Base-by-base conservation (phyloP, 2,888 invertebrate species). In the Apodemia zela region DNA sequence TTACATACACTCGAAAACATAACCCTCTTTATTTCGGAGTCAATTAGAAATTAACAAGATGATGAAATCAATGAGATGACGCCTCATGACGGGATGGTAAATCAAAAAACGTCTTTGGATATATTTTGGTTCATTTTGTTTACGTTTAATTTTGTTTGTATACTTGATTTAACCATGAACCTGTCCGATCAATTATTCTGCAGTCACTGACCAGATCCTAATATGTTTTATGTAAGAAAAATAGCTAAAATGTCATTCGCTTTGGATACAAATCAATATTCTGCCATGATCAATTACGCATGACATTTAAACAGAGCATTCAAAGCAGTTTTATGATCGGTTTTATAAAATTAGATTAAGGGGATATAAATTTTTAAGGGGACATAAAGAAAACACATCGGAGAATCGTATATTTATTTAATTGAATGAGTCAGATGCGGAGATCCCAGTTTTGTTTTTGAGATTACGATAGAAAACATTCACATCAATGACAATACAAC, bases 391-490 rank as follows among this genome's bases (percentile, higher is more conserved):
- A 59, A 61, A 63, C 61, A 60, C 13, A 54, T 64, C 38, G 59
- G n/a, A 38, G 64, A 65, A 64, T n/a, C 61, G 29, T 57, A 21
- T 59, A 42, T 54, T 49, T 54, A 15, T 25, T 59, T 33, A 49
- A 38, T 49, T 38, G 29, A 42, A 51, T 66, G 63, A 66, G 45
- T 66, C 64, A 65, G 63, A 25, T 62, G 51, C 18, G 61, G 59
- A 54, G 59, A 65, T 57, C 64, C 62, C 45, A 61, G 18, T 33
- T 57, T 18, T 49, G n/a, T 18, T 63, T 42, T 45, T n/a, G 13
- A 45, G 59, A 42, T 42, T 42, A 42, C 15, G 42, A 42, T 42
- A 15, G 42, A 15, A 42, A 42, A 42, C 42, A 29, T 58, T 29
- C 59, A 59, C 15, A 59, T 38, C 57, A 62, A 63, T 59, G 51